phyloP scores from a whole-genome alignment of 2,113 vertebrate genomes.

The Callipepla californica region DNA sequence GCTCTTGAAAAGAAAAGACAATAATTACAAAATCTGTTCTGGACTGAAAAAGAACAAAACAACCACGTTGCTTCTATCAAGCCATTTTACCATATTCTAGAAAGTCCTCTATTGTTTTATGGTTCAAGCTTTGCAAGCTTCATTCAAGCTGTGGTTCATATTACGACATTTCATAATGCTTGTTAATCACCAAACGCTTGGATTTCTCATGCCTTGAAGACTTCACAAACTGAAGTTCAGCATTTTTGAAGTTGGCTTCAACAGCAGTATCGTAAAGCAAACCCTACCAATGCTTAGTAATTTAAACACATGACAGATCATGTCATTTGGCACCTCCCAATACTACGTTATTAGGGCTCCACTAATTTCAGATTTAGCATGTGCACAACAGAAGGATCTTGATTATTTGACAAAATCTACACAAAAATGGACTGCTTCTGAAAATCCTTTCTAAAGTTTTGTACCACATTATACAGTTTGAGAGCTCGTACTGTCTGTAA shows the following conservation, averaged over 20 bases:
- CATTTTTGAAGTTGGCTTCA: constrained; percentile 3
- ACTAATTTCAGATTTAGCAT: neutral
- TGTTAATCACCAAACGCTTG: constrained; percentile 13
- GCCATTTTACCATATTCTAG: neutral
- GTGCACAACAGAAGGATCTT: neutral
- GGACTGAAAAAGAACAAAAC: neutral
- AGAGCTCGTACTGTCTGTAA: neutral
- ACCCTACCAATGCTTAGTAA: constrained; percentile 7
- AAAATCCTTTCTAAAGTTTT: neutral
- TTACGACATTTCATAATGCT: constrained; percentile 1
- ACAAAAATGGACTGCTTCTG: neutral
- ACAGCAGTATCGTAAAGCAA: neutral
- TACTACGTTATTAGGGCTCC: neutral
- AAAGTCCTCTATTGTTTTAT: constrained; percentile 36
- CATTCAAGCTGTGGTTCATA: neutral
- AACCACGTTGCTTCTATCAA: neutral
- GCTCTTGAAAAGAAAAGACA: neutral
- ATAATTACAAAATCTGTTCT: neutral
- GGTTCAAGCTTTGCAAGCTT: neutral
- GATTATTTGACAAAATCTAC: constrained; percentile 2
- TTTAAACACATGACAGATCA: constrained; percentile 29
- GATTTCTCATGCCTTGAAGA: constrained; percentile 33
- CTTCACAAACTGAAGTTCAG: neutral
- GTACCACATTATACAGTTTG: neutral
- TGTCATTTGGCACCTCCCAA: constrained; percentile 18